Percentiles rank a stretch among this genome's conserved stretches.
Evolutionary conservation across 2,797 vertebrate species (phyloP).

Genomic region (Lycodopsis pacificus): DNA sequence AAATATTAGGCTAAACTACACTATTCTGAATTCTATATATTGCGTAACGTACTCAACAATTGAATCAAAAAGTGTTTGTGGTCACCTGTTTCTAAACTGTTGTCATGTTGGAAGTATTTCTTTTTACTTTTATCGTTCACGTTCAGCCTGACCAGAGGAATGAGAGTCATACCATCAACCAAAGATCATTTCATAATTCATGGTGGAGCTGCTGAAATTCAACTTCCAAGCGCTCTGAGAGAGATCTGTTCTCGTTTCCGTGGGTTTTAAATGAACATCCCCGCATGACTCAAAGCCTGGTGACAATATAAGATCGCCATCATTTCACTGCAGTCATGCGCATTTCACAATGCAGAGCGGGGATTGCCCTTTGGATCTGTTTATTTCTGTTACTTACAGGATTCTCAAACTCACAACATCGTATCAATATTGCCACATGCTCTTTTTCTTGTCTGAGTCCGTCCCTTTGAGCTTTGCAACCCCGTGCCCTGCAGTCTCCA

Average conservation of each 20-base stretch:
- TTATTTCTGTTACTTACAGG: slow-evolving; percentile 20
- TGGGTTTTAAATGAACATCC: slow-evolving; percentile 13
- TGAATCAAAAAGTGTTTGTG: not conserved
- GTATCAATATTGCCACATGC: slow-evolving; percentile 31
- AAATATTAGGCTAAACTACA: not conserved
- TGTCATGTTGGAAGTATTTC: not conserved
- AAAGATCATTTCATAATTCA: slow-evolving; percentile 39
- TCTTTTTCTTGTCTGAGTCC: slow-evolving; percentile 26
- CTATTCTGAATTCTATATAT: not conserved
- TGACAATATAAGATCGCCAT: slow-evolving; percentile 34
- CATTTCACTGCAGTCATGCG: slow-evolving; percentile 37
- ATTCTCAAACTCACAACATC: slow-evolving; percentile 28
- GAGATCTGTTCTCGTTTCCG: slow-evolving; percentile 1
- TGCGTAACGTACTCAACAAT: not conserved
- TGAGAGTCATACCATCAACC: slow-evolving; percentile 38
- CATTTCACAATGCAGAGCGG: slow-evolving; percentile 16
- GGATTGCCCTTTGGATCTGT: slow-evolving; percentile 27
- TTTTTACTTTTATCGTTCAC: not conserved
- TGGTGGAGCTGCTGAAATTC: slow-evolving; percentile 41
- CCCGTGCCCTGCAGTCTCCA: not conserved
- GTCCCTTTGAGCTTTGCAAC: slow-evolving; percentile 9
- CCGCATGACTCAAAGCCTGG: slow-evolving; percentile 44
- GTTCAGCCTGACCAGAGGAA: slow-evolving; percentile 9
- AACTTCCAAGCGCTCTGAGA: not conserved
- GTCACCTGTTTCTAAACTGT: not conserved